Evolutionary conservation across 2,113 vertebrate species (phyloP).

Genomic region (Capra hircus): DNA sequence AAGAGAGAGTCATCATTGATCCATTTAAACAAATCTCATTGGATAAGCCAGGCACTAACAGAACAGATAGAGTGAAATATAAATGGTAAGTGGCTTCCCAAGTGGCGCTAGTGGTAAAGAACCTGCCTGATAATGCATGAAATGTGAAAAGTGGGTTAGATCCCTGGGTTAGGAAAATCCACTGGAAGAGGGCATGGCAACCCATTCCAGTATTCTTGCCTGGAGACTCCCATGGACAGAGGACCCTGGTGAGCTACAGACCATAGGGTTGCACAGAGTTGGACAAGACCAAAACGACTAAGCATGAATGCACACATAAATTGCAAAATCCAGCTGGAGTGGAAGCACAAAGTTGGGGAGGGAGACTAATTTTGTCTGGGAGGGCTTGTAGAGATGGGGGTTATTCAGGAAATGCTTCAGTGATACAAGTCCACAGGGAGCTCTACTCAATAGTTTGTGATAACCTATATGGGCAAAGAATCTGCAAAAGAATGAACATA

Average conservation of each 20-base stretch:
- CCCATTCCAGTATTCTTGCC: background rate
- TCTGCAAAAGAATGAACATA: background rate
- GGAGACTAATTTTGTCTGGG: background rate
- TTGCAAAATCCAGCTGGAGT: background rate
- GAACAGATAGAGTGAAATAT: background rate
- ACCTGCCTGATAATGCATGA: background rate
- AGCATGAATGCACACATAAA: background rate
- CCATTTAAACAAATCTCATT: background rate
- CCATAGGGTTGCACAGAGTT: background rate
- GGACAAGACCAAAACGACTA: fast-evolving
- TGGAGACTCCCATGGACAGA: background rate
- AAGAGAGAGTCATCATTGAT: background rate
- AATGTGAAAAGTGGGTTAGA: background rate
- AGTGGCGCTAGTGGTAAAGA: background rate
- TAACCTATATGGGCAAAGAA: background rate
- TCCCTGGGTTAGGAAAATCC: background rate
- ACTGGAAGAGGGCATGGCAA: background rate
- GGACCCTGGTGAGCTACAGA: background rate
- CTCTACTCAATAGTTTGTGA: background rate
- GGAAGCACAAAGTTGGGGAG: background rate
- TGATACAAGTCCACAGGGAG: background rate
- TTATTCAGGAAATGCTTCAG: background rate
- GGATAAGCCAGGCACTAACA: background rate
- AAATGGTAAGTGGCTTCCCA: background rate
- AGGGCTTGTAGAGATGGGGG: background rate